These are phyloP conservation scores for Rattus rattus DNA, from an alignment of 2,113 vertebrate species.

Conservation along the genomic window DNA sequence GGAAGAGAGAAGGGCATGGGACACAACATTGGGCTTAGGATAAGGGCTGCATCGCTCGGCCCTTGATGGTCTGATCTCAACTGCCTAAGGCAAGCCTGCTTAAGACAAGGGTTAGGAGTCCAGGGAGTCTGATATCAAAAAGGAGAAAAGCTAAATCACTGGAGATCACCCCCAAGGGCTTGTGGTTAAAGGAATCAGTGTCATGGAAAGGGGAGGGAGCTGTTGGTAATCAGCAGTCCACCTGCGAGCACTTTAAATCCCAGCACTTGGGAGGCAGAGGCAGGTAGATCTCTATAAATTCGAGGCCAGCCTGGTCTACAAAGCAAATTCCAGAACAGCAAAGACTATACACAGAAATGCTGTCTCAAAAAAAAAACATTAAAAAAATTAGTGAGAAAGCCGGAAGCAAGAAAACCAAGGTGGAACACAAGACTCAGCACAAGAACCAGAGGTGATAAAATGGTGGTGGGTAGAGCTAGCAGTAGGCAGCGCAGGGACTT, in stretches of 20 bases:
- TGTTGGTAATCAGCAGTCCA: background rate
- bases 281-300: no score
- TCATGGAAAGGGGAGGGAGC: background rate
- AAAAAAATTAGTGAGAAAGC: no score
- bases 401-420: background rate
- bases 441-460: background rate
- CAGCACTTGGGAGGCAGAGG: no score
- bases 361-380: no score
- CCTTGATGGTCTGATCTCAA: background rate
- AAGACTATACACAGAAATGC: no score
- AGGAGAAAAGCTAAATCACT: background rate
- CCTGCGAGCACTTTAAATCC: background rate
- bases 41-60: background rate
- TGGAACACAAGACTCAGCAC: background rate
- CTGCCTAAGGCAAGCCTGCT: background rate
- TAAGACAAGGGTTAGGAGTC: background rate
- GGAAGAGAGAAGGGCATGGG: no score
- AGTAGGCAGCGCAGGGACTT: no score
- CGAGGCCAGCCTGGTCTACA: no score
- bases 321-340: no score
- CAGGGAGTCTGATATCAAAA: background rate
- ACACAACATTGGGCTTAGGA: background rate
- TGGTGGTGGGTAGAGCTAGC: rapidly evolving
- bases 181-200: background rate
- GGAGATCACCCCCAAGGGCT: background rate